A percentile compares a stretch with the other conserved stretches of the same genome.
phyloP scores from a whole-genome alignment of 2,113 vertebrate species.

The Sminthopsis crassicaudata region DNA sequence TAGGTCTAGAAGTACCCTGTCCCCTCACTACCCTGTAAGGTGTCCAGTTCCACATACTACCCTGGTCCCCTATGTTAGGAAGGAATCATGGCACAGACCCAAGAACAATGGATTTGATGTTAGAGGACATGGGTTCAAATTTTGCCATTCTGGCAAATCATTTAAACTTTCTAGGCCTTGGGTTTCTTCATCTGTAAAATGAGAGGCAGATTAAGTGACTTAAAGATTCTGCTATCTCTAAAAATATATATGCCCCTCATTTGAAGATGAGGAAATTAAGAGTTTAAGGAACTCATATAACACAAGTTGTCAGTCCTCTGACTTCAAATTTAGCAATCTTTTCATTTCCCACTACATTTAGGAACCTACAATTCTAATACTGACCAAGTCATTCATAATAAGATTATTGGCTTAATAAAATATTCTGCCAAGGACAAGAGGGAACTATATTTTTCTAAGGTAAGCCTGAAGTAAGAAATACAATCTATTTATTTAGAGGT shows the following conservation, averaged over 20 bases:
- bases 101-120: background rate
- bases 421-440: background rate
- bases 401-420: background rate
- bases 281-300: background rate
- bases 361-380: background rate
- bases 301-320: background rate
- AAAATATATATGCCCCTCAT: background rate
- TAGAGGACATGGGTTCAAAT: background rate
- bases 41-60: background rate
- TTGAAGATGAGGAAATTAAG: background rate
- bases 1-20: background rate
- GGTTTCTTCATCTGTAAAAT: background rate
- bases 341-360: background rate
- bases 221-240: background rate
- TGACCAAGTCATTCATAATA: background rate
- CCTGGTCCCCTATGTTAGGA: background rate
- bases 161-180: background rate
- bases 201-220: background rate
- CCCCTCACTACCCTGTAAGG: background rate
- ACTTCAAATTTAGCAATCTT: background rate
- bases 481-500: background rate
- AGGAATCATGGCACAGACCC: background rate
- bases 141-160: background rate
- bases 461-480: background rate
- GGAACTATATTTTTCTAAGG: background rate